Conservation (phyloP, 2,113 vertebrate species). For the Bubo bubo region DNA sequence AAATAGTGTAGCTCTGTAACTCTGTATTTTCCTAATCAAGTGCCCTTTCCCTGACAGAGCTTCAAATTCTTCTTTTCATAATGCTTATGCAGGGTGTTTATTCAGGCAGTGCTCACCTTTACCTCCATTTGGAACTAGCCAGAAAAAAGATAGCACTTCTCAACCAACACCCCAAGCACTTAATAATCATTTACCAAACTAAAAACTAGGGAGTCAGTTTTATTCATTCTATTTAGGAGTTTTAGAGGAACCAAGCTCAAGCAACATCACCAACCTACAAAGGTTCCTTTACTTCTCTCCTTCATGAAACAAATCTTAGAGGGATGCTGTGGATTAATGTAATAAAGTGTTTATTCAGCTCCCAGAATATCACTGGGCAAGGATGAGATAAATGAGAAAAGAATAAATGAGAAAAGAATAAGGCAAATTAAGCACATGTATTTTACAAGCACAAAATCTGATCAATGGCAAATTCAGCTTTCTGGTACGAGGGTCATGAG, state of each 20-base stretch:
- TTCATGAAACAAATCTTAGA: background rate
- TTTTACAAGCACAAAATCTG: background rate
- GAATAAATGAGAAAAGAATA: background rate
- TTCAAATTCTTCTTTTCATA: background rate
- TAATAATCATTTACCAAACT: background rate
- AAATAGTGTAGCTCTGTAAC: background rate
- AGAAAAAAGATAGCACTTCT: background rate
- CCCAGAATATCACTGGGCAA: background rate
- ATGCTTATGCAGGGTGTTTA: background rate
- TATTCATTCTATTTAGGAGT: background rate
- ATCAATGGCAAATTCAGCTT: background rate
- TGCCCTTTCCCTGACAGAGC: background rate
- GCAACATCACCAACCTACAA: background rate
- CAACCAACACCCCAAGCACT: rapidly evolving
- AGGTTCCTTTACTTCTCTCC: background rate
- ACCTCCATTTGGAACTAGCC: background rate
- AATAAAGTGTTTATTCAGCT: background rate
- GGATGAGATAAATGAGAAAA: background rate
- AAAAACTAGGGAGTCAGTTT: background rate
- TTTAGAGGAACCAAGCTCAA: background rate
- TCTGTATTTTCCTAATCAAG: background rate
- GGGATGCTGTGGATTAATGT: background rate
- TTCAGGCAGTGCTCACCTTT: background rate
- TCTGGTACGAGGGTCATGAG: background rate
- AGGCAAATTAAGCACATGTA: background rate